Base-by-base conservation (phyloP, 2,113 vertebrate species). In the Rattus rattus region DNA sequence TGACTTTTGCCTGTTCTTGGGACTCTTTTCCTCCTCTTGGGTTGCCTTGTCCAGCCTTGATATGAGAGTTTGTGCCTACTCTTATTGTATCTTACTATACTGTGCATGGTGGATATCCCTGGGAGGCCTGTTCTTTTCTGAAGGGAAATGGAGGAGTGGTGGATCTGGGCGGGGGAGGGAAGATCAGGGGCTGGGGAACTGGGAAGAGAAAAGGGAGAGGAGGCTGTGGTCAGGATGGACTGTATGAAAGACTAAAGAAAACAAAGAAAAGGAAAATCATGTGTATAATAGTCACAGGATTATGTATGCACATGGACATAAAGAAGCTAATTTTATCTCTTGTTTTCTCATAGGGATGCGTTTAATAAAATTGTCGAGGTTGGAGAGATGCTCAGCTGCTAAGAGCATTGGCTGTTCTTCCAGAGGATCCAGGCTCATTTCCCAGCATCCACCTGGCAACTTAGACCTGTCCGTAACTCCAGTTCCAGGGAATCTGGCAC, bases 341-440 rank as follows among this genome's bases (percentile, higher is more conserved):
- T 93, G 77, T 16, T 93, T 96, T 94, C 93, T 83, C 28, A 88
- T 1, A 91, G 73, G 85, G 92, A 89, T 67, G 67, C 67, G 22
- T 36, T 87, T 67, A 89, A 93, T 69, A 79, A 70, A 88, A 72
- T 3, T 52, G 56, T 43, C 1, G 86, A 39, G 83, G 83, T 39
- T 65, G 59, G 26, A 85, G 83, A 65, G 14, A 65, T 39, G 61
- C 16, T 85, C 59, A 65, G 59, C 83, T 63, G 59, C 65, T 19
- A 65, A 85, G 39, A 85, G 36, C 59, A 63, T 9, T 84, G n/a
- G 24, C 14, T 84, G n/a, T 2, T 79, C 76, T 28, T 63, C 59
- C 61, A 65, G 61, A 65, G 61, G 83, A 85, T 39, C 39, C 39
- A 85, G 39, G 59, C 47, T 85, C 61, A 47, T 6, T 85, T 85